Evolutionary conservation across 2,888 invertebrate genomes (phyloP).

Genomic region (Spilosoma lubricipeda): DNA sequence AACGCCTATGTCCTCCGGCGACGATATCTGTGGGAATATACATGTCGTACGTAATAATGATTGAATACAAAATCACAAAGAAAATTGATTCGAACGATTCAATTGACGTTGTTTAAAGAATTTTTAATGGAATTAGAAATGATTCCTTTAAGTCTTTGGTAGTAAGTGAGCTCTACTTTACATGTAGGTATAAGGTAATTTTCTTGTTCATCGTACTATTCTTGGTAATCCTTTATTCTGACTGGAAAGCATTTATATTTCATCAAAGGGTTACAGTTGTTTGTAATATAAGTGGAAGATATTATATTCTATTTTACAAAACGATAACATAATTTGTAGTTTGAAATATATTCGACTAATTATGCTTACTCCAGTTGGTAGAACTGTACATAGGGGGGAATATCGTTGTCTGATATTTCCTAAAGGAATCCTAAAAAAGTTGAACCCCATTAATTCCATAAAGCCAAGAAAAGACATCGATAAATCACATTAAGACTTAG

Average conservation of each 20-base stretch:
- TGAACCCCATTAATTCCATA: not conserved
- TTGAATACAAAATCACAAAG: conserved; percentile 48
- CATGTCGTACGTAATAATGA: conserved; percentile 33
- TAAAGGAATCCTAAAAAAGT: no score
- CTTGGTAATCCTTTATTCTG: conserved; percentile 17
- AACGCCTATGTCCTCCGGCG: conserved; percentile 45
- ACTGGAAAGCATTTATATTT: conserved; percentile 22
- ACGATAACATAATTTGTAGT: no score
- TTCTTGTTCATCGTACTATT: conserved; percentile 35
- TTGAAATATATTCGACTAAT: not conserved
- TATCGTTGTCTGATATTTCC: no score
- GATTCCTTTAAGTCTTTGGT: conserved; percentile 29
- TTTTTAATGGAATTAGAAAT: conserved; percentile 46
- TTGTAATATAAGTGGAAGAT: not conserved
- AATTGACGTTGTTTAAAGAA: conserved; percentile 39
- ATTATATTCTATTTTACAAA: not conserved
- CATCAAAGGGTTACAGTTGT: conserved; percentile 23
- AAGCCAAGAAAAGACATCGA: not conserved
- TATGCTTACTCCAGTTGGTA: no score
- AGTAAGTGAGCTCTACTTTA: conserved; percentile 10
- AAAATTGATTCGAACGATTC: conserved; percentile 33
- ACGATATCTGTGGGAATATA: conserved; percentile 30
- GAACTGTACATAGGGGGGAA: no score
- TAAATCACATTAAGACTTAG: conserved; percentile 31
- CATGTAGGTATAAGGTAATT: conserved; percentile 21